Conservation (phyloP, 1,140 invertebrate species). For the Temnothorax curvispinosus region DNA sequence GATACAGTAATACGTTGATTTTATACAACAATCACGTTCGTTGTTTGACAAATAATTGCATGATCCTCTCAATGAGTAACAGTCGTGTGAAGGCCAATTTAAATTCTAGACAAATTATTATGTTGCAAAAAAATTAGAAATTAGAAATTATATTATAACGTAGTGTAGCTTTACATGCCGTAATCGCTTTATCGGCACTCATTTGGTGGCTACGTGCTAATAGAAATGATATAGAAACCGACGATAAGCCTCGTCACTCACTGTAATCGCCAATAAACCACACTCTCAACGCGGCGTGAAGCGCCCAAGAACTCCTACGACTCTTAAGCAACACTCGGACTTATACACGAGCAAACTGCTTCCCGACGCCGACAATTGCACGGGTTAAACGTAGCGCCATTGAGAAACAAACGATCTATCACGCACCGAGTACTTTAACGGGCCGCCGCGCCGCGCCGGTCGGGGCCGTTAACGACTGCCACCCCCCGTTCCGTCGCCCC, state of each 20-base stretch:
- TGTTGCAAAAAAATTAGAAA: background rate
- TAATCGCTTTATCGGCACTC: background rate
- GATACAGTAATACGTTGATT: background rate
- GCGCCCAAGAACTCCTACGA: constrained; percentile 39
- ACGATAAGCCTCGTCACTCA: constrained; percentile 21
- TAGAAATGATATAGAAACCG: constrained; percentile 13
- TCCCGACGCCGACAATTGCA: constrained; percentile 55
- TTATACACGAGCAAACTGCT: constrained; percentile 51
- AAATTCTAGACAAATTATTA: background rate
- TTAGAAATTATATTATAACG: background rate
- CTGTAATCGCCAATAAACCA: constrained; percentile 26
- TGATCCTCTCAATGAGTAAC: background rate
- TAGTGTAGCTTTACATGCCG: background rate
- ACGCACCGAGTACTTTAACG: constrained; percentile 47
- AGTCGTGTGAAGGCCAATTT: background rate
- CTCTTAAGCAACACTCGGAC: constrained; percentile 15
- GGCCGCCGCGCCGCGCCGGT: background rate
- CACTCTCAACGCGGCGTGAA: constrained; percentile 19
- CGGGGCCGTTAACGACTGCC: constrained; percentile 33
- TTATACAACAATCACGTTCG: background rate
- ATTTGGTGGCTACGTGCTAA: background rate
- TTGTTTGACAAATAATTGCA: background rate
- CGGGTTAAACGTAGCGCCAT: constrained; percentile 53
- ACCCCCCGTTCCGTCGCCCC: background rate
- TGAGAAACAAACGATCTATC: constrained; percentile 65